Evolutionary conservation across 2,113 vertebrate genomes (phyloP).

Genomic region (Xenopus tropicalis): DNA sequence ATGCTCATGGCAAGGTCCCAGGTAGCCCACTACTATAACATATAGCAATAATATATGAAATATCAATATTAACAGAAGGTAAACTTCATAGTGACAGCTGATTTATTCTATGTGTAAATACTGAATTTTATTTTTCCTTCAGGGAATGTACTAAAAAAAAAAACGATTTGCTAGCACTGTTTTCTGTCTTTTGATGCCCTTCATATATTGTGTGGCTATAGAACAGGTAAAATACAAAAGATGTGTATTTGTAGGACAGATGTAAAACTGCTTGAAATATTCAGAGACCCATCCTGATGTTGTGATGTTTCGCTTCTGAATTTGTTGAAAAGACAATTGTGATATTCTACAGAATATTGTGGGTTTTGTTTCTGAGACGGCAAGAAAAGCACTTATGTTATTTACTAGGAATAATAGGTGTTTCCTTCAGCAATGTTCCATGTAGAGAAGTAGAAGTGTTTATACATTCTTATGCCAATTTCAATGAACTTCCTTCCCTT

Average conservation of each 20-base stretch:
- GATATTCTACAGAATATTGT: not conserved
- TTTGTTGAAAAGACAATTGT: not conserved
- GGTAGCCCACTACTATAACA: too few species aligned
- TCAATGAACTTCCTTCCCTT: not conserved
- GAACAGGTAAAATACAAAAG: not conserved
- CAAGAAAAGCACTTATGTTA: not conserved
- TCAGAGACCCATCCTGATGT: not conserved
- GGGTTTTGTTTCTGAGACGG: not conserved
- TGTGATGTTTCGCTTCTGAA: not conserved
- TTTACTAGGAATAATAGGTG: not conserved
- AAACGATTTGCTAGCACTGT: not conserved
- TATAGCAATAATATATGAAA: too few species aligned
- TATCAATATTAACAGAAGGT: too few species aligned
- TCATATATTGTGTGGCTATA: not conserved
- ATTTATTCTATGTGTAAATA: not conserved
- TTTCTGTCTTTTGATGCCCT: not conserved
- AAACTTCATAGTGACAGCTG: too few species aligned
- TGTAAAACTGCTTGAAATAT: not conserved
- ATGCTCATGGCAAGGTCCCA: too few species aligned
- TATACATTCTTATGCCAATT: not conserved
- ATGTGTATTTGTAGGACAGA: not conserved
- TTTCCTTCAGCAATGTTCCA: not conserved
- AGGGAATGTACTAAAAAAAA: too few species aligned
- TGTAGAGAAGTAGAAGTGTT: not conserved
- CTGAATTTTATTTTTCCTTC: not conserved